Evolutionary conservation across 1,140 invertebrate genomes (phyloP), one percentile per base, ranked within the genome.

Genomic region (Trachymyrmex septentrionalis): DNA sequence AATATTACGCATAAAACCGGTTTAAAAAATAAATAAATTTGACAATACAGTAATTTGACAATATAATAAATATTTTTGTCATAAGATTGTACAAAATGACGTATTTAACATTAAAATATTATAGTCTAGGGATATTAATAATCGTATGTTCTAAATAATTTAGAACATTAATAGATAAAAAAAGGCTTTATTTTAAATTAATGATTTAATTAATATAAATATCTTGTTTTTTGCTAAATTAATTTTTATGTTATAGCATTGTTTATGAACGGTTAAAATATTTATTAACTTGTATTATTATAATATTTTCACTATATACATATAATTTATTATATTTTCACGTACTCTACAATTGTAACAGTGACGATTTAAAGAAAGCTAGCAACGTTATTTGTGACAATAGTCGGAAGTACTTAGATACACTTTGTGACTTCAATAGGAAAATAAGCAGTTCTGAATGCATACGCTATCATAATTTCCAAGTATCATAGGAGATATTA

Each of bases 361-460:
- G 1, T 55, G 2, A 57, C 66, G 19, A 38, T 19, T 24, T 2
- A 59, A 30, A 6, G 6, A 61, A 34, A 38, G 30, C 21, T 50
- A 16, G 12, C 6, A 50, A 55, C 21, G 16, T 27, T 57, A 80
- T 7, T 80, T 30, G 53, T 19, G 50, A 30, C 30, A 57, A n/a
- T n/a, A 55, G 7, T 24, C 4, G 16, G 2, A 59, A 21, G n/a
- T 50, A 61, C 50, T 1, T 44, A 44, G 38, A 61, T 59, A 59
- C 14, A 73, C 14, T 82, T 14, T 59, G 19, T 21, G 48, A 50
- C 48, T 50, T 82, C 63, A 63, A 84, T 84, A 75, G 44, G 63
- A 84, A 84, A 84, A 84, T 75, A 61, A 73, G 38, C 38, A 82
- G 24, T 50, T 19, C 44, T 61, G 38, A 73, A 75, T 73, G 27